A percentile compares a stretch with the other conserved stretches of the same genome.
Conservation (phyloP, 1,140 invertebrate species). For the Propsilocerus akamusi region DNA sequence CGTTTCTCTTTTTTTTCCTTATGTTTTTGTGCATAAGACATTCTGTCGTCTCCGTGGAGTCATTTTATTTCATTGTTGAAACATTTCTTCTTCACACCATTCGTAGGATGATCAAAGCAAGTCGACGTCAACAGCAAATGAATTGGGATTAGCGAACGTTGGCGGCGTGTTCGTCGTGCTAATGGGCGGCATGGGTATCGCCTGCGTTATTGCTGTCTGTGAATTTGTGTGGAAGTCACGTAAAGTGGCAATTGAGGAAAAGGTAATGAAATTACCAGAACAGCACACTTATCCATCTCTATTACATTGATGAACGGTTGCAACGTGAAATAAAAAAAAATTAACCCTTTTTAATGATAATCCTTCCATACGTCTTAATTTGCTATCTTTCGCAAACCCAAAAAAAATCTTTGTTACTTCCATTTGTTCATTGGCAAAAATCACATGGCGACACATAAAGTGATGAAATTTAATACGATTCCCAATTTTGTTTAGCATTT, state of each 20-base stretch:
- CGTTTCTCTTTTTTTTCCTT: conserved; percentile 3
- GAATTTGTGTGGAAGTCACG: conserved; percentile 88
- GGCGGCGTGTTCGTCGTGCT: conserved; percentile 91
- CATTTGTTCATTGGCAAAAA: too few species aligned
- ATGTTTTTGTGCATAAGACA: conserved; percentile 6
- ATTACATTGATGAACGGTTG: background rate
- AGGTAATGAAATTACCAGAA: conserved; percentile 42
- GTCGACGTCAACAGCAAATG: conserved; percentile 64
- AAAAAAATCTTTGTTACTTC: too few species aligned
- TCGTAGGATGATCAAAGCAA: conserved; percentile 62
- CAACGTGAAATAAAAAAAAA: conserved; percentile 1
- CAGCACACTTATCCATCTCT: conserved; percentile 1
- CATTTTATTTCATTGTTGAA: conserved; percentile 6
- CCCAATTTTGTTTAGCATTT: background rate
- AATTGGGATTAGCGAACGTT: conserved; percentile 76
- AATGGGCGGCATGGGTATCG: conserved; percentile 75
- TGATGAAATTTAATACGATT: too few species aligned
- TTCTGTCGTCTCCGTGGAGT: conserved; percentile 2
- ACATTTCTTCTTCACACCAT: conserved; percentile 11
- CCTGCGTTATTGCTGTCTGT: conserved; percentile 71
- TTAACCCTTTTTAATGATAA: too few species aligned
- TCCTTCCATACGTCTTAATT: too few species aligned
- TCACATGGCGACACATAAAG: too few species aligned
- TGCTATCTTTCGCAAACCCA: too few species aligned
- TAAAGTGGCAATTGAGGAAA: conserved; percentile 76